Percentiles rank a stretch among this genome's conserved stretches.
Evolutionary conservation across 2,797 vertebrate species (phyloP).

Genomic region (Protosalanx chinensis): DNA sequence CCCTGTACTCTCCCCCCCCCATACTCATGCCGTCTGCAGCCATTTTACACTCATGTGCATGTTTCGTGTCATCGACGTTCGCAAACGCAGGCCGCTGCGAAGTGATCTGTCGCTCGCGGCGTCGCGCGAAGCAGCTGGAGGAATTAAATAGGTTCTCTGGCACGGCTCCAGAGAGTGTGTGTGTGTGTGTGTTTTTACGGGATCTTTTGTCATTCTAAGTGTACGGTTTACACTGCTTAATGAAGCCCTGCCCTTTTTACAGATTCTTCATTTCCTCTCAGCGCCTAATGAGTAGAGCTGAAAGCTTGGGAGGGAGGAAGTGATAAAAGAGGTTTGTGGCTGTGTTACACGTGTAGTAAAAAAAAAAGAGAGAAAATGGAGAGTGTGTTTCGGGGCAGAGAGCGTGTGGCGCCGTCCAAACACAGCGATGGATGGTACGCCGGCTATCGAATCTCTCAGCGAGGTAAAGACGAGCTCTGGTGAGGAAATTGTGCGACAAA

Average conservation of each 20-base stretch:
- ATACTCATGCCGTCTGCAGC: slow-evolving; percentile 39
- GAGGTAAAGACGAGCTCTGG: slow-evolving; percentile 9
- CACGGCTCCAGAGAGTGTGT: slow-evolving; percentile 48
- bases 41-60: slow-evolving; percentile 53
- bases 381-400: slow-evolving; percentile 13
- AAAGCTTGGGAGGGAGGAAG: slow-evolving; percentile 50
- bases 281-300: slow-evolving; percentile 64
- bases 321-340: slow-evolving; percentile 64
- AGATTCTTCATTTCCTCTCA: slow-evolving; percentile 65
- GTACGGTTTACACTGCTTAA: slow-evolving; percentile 73
- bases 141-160: slow-evolving; percentile 74
- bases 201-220: slow-evolving; percentile 65
- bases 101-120: slow-evolving; percentile 65
- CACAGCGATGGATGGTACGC: background rate
- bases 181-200: slow-evolving; percentile 51
- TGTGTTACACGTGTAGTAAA: slow-evolving; percentile 59
- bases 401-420: slow-evolving; percentile 14
- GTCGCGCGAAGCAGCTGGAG: slow-evolving; percentile 61
- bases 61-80: slow-evolving; percentile 67
- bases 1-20: slow-evolving; percentile 20
- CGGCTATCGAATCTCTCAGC: background rate
- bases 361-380: slow-evolving; percentile 14
- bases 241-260: slow-evolving; percentile 73
- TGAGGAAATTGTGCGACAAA: background rate
- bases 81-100: slow-evolving; percentile 65